Evolutionary conservation across 2,797 vertebrate species (phyloP), one percentile per base, ranked within the genome.

Genomic region (Adrianichthys oophorus): DNA sequence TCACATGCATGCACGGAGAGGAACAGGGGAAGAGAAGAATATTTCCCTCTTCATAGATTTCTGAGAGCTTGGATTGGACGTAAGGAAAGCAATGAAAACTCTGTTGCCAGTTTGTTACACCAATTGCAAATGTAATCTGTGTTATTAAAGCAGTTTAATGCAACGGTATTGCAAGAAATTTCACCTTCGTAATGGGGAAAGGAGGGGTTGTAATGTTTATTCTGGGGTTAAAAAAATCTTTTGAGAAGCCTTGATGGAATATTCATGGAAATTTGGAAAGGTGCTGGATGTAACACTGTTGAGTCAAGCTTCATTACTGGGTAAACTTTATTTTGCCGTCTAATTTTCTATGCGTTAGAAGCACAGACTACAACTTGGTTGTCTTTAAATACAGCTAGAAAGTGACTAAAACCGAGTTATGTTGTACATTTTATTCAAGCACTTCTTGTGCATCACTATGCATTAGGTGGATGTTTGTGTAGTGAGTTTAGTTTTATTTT

Each of bases 61-160:
- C 15, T 13, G 2, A 37, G 18, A 62, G 41, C 40, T 17, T 15
- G 62, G 16, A 68, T 15, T 29, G 53, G 41, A 65, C 10, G 50
- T 24, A n/a, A 41, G 50, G 23, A 32, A 16, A 43, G n/a, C 15
- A 58, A 32, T 44, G n/a, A n/a, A 64, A 51, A 51, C 47, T 67
- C 42, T 49, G 21, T 37, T 17, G 15, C 15, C 24, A 43, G 10
- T 45, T 21, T 12, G 23, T 16, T 41, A 48, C 13, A 43, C n/a
- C 42, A 21, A 48, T 14, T 12, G 16, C 24, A 45, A 59, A 49
- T 19, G 26, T 24, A 55, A 40, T 43, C 21, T 44, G 17, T 7
- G 19, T 19, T 37, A 32, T 15, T 51, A 56, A 32, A 52, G 15
- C 23, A 17, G 13, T 1, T 32, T 46, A 47, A 47, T 56, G 0